Evolutionary conservation across 2,113 vertebrate genomes (phyloP).

Genomic region (Limnothrissa miodon): DNA sequence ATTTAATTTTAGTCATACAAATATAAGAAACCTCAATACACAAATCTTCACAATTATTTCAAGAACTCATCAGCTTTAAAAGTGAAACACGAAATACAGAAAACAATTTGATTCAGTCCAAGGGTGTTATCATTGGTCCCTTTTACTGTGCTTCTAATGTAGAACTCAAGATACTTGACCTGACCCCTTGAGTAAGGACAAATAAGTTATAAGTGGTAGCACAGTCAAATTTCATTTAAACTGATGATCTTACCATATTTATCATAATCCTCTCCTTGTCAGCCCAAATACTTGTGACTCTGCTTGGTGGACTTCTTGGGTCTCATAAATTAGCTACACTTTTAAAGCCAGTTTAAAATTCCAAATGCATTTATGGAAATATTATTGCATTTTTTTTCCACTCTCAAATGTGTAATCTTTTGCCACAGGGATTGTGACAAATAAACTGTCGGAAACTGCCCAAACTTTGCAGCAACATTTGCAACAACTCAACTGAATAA

Average conservation of each 20-base stretch:
- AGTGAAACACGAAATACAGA: neutral
- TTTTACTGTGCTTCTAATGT: neutral
- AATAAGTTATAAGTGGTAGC: neutral
- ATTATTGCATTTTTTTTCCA: neutral
- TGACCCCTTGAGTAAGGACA: neutral
- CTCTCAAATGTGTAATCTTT: too few relatives aligned
- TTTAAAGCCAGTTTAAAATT: neutral
- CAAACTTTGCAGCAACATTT: too few relatives aligned
- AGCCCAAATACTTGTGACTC: neutral
- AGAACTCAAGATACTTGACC: neutral
- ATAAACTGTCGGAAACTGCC: too few relatives aligned
- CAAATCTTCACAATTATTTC: neutral
- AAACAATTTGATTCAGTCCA: neutral
- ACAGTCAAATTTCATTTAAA: neutral
- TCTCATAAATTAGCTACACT: neutral
- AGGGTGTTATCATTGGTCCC: neutral
- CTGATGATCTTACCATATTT: neutral
- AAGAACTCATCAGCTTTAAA: neutral
- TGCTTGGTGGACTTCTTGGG: neutral
- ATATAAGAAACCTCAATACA: neutral
- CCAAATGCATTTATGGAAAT: neutral
- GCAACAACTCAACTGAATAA: too few relatives aligned
- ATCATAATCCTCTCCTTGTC: neutral
- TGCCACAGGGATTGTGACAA: too few relatives aligned
- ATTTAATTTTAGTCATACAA: too few relatives aligned